phyloP scores from a whole-genome alignment of 2,797 vertebrate species.

The Eupleurogrammus muticus region DNA sequence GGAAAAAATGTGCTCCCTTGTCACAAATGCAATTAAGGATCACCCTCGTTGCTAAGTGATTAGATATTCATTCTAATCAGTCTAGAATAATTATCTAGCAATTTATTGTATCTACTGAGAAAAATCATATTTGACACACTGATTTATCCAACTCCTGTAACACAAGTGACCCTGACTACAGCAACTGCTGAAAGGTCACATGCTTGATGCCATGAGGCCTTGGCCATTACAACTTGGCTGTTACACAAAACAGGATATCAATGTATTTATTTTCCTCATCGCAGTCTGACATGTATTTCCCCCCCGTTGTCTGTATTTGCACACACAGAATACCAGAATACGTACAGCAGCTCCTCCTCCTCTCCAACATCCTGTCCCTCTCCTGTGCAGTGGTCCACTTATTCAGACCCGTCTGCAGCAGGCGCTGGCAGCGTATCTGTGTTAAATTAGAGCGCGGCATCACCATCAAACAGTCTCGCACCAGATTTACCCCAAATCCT shows the following conservation, averaged over 20 bases:
- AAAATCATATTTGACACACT: constrained; percentile 11
- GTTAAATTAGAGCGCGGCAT: constrained; percentile 69
- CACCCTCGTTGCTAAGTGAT: constrained; percentile 12
- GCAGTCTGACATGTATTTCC: constrained; percentile 62
- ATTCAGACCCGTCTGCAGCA: constrained; percentile 57
- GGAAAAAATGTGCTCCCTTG: background rate
- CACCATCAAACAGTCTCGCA: constrained; percentile 58
- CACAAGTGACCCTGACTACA: constrained; percentile 36
- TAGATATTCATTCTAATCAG: constrained; percentile 5
- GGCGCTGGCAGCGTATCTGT: constrained; percentile 60
- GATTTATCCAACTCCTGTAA: constrained; percentile 19
- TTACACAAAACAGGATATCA: constrained; percentile 61
- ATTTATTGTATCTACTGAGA: constrained; percentile 1
- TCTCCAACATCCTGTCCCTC: constrained; percentile 15
- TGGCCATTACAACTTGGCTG: constrained; percentile 60
- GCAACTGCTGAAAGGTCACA: constrained; percentile 29
- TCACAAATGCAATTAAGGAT: constrained; percentile 1
- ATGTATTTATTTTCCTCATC: constrained; percentile 70
- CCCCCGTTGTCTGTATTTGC: constrained; percentile 54
- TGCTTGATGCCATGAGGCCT: constrained; percentile 37
- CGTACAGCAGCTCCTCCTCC: constrained; percentile 39
- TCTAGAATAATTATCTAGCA: background rate
- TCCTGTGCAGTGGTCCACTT: constrained; percentile 40
- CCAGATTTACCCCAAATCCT: constrained; percentile 54
- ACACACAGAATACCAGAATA: constrained; percentile 50